phyloP scores from a whole-genome alignment of 2,113 vertebrate genomes.

The Heterochromis multidens region DNA sequence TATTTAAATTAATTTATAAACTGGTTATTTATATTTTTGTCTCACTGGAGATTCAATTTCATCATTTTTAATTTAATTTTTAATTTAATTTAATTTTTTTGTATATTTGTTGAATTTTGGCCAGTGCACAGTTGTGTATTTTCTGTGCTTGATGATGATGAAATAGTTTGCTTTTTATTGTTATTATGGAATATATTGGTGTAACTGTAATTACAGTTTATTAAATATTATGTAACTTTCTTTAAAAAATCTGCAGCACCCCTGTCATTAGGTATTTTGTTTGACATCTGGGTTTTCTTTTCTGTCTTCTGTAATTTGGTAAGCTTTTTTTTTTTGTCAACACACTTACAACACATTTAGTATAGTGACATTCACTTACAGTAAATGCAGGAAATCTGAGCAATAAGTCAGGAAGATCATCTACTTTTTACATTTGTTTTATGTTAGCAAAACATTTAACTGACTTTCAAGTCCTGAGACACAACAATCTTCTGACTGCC shows the following conservation, averaged over 20 bases:
- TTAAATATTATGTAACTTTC: not conserved
- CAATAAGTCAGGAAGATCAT: slow-evolving; percentile 36
- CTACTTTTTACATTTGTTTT: not conserved
- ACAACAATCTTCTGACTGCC: not conserved
- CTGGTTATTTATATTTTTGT: not conserved
- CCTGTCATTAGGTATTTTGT: not conserved
- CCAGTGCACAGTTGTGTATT: not conserved
- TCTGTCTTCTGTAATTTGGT: not conserved
- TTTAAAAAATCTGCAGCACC: not conserved
- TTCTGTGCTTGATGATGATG: too few relatives aligned
- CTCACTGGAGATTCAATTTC: not conserved
- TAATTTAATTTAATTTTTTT: not conserved
- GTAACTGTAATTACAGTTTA: not conserved
- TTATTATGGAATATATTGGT: not conserved
- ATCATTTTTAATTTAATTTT: not conserved
- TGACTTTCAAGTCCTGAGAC: not conserved
- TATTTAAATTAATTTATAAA: not conserved
- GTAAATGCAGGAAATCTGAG: not conserved
- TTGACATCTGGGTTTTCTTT: not conserved
- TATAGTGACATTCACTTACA: not conserved
- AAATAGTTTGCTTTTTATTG: too few relatives aligned
- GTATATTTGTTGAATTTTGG: not conserved
- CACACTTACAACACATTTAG: not conserved
- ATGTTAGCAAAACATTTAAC: not conserved
- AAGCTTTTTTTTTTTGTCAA: not conserved